Evolutionary conservation across 2,113 vertebrate species (phyloP).

Genomic region (Gnathonemus echidnorhynchus): DNA sequence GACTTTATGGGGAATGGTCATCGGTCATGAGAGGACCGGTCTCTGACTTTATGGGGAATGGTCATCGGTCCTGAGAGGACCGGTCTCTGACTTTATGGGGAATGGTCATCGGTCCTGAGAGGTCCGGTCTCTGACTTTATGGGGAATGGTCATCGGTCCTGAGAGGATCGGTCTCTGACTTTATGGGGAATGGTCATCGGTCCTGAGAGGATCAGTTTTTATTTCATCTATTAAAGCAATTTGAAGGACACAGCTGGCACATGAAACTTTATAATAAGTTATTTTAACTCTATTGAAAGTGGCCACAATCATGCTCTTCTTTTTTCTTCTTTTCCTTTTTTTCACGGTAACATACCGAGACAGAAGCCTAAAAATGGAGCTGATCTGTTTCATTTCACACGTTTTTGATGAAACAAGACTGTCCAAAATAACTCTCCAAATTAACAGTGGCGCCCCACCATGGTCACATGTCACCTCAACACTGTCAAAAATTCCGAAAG

Average conservation of each 20-base stretch:
- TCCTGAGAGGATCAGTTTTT: not conserved
- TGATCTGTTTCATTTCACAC: not conserved
- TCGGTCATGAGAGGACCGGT: not conserved
- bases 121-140: not conserved
- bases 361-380: not conserved
- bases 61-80: not conserved
- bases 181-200: not conserved
- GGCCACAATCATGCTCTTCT: not conserved
- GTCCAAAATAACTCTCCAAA: slow-evolving; percentile 9
- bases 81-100: not conserved
- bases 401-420: not conserved
- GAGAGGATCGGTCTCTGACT: not conserved
- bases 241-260: not conserved
- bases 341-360: not conserved
- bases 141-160: too few relatives aligned
- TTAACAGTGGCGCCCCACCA: not conserved
- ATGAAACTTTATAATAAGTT: not conserved
- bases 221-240: not conserved
- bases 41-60: not conserved
- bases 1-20: not conserved
- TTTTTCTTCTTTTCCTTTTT: not conserved
- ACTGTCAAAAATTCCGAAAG: not conserved
- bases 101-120: not conserved
- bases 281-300: not conserved
- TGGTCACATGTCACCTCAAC: not conserved